These are phyloP conservation scores for Chelonoidis abingdonii DNA, from an alignment of 2,113 vertebrate genomes.

Conservation along the genomic window DNA sequence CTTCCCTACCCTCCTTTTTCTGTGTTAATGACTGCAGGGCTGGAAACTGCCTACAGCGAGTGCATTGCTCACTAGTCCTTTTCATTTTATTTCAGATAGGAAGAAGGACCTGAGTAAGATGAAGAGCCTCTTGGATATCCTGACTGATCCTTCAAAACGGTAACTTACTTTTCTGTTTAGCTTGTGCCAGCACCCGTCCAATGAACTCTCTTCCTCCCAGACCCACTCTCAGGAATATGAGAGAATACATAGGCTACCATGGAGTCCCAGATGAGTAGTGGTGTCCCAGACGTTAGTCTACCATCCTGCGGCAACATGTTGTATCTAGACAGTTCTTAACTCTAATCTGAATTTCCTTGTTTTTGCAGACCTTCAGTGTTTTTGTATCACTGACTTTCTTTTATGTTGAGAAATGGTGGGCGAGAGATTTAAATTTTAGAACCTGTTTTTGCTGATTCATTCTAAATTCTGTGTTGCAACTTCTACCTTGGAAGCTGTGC, in stretches of 20 bases:
- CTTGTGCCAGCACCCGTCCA: background rate
- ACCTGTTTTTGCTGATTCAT: background rate
- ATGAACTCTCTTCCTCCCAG: background rate
- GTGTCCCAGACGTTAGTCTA: background rate
- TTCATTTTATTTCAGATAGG: slow-evolving; percentile 82
- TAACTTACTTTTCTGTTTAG: slow-evolving; percentile 54
- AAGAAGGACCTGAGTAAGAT: slow-evolving; percentile 99
- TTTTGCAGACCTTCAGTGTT: background rate
- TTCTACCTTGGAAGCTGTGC: background rate
- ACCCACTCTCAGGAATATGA: background rate
- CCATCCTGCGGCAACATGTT: background rate
- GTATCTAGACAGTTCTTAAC: background rate
- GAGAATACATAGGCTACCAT: background rate
- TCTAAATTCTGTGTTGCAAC: background rate
- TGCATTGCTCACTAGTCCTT: slow-evolving; percentile 20
- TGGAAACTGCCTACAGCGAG: background rate
- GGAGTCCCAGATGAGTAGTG: no score
- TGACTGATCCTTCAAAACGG: slow-evolving; percentile 96
- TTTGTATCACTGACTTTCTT: background rate
- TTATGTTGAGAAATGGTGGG: background rate
- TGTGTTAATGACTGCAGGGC: background rate
- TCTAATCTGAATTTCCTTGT: background rate
- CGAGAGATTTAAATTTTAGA: background rate
- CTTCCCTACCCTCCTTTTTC: background rate
- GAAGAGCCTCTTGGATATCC: slow-evolving; percentile 97